These are phyloP conservation scores for Parambassis ranga DNA, from an alignment of 2,797 vertebrate genomes.

Conservation along the genomic window DNA sequence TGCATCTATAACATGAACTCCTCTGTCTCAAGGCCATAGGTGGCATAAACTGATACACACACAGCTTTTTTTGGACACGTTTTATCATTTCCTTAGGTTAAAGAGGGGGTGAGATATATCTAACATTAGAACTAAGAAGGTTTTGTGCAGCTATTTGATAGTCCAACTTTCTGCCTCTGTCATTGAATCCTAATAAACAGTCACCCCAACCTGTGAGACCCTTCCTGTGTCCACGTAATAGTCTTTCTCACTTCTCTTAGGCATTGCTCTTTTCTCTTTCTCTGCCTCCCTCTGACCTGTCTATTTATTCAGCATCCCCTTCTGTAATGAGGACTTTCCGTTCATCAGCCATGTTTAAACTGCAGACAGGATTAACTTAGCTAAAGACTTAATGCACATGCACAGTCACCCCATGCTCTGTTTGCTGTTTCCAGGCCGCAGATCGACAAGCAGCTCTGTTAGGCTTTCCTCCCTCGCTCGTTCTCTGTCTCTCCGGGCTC, in stretches of 20 bases:
- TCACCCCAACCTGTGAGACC: background rate
- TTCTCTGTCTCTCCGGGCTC: conserved; percentile 49
- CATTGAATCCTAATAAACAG: background rate
- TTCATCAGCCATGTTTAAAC: conserved; percentile 71
- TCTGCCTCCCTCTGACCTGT: conserved; percentile 32
- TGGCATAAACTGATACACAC: conserved; percentile 5
- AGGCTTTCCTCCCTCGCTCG: conserved; percentile 38
- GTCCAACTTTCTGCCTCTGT: background rate
- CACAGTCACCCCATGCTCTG: conserved; percentile 58
- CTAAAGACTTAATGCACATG: conserved; percentile 69
- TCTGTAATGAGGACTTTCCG: conserved; percentile 45
- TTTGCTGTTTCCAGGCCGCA: conserved; percentile 74
- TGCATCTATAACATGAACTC: conserved; percentile 25
- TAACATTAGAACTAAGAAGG: background rate
- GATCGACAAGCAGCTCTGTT: conserved; percentile 59
- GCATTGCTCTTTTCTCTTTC: conserved; percentile 19
- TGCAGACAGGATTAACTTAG: conserved; percentile 69
- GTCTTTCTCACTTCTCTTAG: conserved; percentile 9
- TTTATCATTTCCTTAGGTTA: background rate
- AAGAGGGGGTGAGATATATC: conserved; percentile 1
- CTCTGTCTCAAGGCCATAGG: conserved; percentile 19
- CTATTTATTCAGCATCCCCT: conserved; percentile 56
- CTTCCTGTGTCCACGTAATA: conserved; percentile 8
- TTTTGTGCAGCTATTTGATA: background rate
- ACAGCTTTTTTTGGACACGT: background rate